Percentiles rank a stretch among this genome's conserved stretches.
phyloP scores from a whole-genome alignment of 2,888 invertebrate species.

The Hyposoter didymator region DNA sequence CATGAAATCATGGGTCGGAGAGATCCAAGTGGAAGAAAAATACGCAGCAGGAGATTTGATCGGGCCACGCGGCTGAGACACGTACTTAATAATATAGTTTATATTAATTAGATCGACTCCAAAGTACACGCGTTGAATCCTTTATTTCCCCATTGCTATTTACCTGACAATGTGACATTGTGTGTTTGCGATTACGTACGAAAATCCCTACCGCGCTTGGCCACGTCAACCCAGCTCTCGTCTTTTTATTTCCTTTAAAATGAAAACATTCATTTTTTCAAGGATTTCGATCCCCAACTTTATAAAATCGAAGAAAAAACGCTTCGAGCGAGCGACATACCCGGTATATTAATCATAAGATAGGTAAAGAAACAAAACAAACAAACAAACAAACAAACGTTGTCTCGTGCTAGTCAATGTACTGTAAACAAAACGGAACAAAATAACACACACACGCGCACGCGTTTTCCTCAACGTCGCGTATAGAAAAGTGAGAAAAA shows the following conservation, averaged over 20 bases:
- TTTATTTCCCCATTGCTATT: constrained; percentile 33
- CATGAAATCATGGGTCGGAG: constrained; percentile 19
- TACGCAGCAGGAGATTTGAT: constrained; percentile 28
- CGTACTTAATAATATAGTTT: constrained; percentile 69
- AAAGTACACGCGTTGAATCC: constrained; percentile 6
- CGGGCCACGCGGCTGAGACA: constrained; percentile 59
- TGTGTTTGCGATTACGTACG: constrained; percentile 28
- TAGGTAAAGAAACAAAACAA: constrained; percentile 52
- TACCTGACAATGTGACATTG: constrained; percentile 22
- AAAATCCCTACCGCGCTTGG: neutral
- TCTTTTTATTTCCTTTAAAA: neutral
- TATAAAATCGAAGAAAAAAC: constrained; percentile 21
- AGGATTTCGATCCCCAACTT: neutral
- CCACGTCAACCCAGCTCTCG: constrained; percentile 12
- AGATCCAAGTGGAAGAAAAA: constrained; percentile 21
- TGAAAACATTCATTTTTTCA: neutral
- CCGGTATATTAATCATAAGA: constrained; percentile 55
- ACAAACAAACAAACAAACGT: constrained; percentile 42
- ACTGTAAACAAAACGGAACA: constrained; percentile 22
- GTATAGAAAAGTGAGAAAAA: constrained; percentile 57
- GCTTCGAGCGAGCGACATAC: constrained; percentile 44
- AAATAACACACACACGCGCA: constrained; percentile 40
- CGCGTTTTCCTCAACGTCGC: constrained; percentile 62
- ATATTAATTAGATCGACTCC: constrained; percentile 65
- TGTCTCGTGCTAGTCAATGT: constrained; percentile 68